Evolutionary conservation across 2,113 vertebrate species (phyloP).

Genomic region (Nycticorax nycticorax): DNA sequence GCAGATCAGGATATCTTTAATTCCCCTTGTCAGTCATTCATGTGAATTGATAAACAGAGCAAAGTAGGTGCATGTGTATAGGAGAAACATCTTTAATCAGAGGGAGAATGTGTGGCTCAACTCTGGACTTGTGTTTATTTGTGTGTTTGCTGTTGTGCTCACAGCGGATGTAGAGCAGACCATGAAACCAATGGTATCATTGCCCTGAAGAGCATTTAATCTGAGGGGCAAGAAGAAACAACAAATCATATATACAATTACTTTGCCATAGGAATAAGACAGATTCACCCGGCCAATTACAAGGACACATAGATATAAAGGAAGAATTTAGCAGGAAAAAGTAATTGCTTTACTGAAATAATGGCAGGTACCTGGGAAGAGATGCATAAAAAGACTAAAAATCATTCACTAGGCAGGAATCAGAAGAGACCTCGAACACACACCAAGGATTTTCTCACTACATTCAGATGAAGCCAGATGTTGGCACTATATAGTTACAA

Average conservation of each 20-base stretch:
- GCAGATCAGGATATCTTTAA: background rate
- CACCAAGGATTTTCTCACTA: background rate
- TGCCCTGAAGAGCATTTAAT: background rate
- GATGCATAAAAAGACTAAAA: background rate
- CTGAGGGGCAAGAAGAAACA: background rate
- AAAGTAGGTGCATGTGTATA: background rate
- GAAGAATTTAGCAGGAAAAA: background rate
- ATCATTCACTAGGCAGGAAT: background rate
- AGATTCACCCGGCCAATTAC: background rate
- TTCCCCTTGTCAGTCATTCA: background rate
- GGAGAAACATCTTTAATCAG: background rate
- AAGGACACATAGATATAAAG: background rate
- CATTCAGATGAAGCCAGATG: background rate
- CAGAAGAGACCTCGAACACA: background rate
- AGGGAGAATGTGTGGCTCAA: background rate
- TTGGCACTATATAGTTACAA: background rate
- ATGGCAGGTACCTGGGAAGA: background rate
- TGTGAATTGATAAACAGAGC: background rate
- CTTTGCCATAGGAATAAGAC: background rate
- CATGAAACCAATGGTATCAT: background rate
- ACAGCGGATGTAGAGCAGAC: background rate
- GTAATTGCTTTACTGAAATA: slow-evolving; percentile 2
- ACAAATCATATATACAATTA: background rate
- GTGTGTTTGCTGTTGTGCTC: background rate
- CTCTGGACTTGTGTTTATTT: background rate